A percentile compares a stretch with the other conserved stretches of the same genome.
Conservation (phyloP, 1,140 invertebrate species). For the Mycetomoellerius zeteki region DNA sequence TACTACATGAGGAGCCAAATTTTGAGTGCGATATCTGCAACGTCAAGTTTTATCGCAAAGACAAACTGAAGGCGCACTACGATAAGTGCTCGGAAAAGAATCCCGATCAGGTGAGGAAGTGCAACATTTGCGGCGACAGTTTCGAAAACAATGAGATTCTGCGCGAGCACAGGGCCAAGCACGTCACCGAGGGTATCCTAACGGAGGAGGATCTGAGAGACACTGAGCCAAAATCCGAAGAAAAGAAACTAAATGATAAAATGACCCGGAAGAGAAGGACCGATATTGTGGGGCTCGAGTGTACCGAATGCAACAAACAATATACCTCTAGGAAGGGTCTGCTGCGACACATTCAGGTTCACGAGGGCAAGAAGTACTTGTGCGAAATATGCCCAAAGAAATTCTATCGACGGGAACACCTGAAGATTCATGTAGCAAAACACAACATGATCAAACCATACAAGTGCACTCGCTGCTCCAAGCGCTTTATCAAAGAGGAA, state of each 20-base stretch:
- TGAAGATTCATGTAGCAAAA: conserved; percentile 86
- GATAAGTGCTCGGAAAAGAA: conserved; percentile 86
- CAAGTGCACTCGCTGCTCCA: conserved; percentile 85
- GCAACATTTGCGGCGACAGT: conserved; percentile 85
- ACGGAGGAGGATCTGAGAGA: conserved; percentile 85
- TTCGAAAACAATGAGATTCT: conserved; percentile 86
- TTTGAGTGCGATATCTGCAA: conserved; percentile 86
- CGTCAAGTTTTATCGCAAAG: conserved; percentile 85
- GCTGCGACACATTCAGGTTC: conserved; percentile 88
- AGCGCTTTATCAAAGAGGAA: conserved; percentile 87
- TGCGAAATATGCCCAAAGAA: conserved; percentile 90
- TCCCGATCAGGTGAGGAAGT: conserved; percentile 85
- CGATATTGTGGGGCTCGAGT: conserved; percentile 85
- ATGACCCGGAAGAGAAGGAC: conserved; percentile 83
- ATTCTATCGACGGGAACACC: conserved; percentile 89
- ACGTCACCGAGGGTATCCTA: conserved; percentile 85
- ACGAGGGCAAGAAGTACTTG: conserved; percentile 90
- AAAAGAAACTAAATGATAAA: conserved; percentile 81
- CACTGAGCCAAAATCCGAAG: conserved; percentile 83
- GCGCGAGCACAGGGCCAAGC: conserved; percentile 82
- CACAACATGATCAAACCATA: conserved; percentile 87
- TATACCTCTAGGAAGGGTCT: conserved; percentile 89
- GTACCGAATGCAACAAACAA: conserved; percentile 89
- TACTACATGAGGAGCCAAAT: conserved; percentile 86
- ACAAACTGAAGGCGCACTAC: conserved; percentile 85